Base-by-base conservation (phyloP, 1,140 invertebrate genomes). In the Aphaenogaster rudis region DNA sequence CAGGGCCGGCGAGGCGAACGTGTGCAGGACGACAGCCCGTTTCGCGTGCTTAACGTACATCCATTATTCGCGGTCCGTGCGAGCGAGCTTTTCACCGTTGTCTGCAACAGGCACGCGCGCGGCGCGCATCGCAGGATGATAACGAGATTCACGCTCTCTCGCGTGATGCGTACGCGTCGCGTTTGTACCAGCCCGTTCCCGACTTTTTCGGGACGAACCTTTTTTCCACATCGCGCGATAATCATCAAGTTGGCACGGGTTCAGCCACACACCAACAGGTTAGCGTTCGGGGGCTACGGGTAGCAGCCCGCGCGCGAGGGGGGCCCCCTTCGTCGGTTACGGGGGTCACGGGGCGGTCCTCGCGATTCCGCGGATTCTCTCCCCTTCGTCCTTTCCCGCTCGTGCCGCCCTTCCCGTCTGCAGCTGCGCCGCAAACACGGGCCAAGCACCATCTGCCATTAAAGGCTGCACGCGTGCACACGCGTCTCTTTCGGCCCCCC, bases 371-470 rank as follows among this genome's bases (percentile, higher is more conserved):
- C 45, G 76, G 63, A n/a, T n/a, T 1, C 36, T 54, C 42, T 72
- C 66, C 36, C 9, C 61, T 15, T 21, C 59, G 74, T 71, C 39
- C 57, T 36, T 36, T 48, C 17, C 45, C 71, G 48, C 42, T 72
- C 79, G 64, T 50, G 33, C 52, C 80, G 67, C 42, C 77, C 57
- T 45, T 66, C 48, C 59, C 36, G n/a, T 42, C 6, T 78, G 90
- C 89, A 91, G 89, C 90, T 91, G 89, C 69, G 72, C 63, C 61
- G 45, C 89, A 82, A 36, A 52, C 76, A 77, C 59, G 86, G 79
- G 57, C 69, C 78, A 79, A 28, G 57, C 11, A 80, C 90, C 90
- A 91, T 91, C 90, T 91, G 90, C 80, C 80, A 91, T 91, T 89
- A 90, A 45, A 86, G 84, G 39, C 74, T 81, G 86, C 63, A 76